Percentiles rank a stretch among this genome's conserved stretches.
Conservation (phyloP, 1,140 invertebrate genomes). For the Paraescarpia echinospica region DNA sequence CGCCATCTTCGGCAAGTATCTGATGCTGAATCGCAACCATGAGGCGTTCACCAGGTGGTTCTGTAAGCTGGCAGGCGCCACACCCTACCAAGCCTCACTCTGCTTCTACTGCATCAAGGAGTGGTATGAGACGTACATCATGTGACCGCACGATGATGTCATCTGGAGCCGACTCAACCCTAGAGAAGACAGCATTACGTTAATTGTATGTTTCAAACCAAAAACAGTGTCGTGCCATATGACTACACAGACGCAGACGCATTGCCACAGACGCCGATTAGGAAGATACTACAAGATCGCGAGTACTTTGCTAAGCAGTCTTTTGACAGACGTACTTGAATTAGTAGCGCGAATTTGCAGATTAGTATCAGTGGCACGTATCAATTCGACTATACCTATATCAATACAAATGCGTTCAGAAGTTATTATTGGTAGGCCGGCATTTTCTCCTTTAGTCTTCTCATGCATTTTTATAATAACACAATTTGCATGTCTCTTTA, state of each 20-base stretch:
- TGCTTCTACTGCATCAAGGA: background rate
- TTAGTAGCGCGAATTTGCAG: background rate
- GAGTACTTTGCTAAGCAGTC: background rate
- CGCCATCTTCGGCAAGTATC: background rate
- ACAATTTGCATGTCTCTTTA: background rate
- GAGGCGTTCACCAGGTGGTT: background rate
- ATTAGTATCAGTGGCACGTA: background rate
- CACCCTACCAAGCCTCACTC: background rate
- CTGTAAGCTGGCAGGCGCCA: background rate
- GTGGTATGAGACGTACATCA: background rate
- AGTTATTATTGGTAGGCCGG: background rate
- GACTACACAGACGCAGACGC: background rate
- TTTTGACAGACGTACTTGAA: background rate
- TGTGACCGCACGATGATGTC: background rate
- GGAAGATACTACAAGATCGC: background rate
- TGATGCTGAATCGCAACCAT: background rate
- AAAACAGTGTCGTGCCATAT: background rate
- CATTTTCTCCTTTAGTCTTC: background rate
- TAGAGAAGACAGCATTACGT: too few species aligned
- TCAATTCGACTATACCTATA: background rate
- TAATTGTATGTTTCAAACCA: too few species aligned
- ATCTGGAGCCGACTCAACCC: background rate
- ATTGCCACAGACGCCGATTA: background rate
- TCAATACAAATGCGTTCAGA: background rate
- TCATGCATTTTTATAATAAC: background rate